phyloP scores from a whole-genome alignment of 2,797 vertebrate species.

The Steatocranus sp. region DNA sequence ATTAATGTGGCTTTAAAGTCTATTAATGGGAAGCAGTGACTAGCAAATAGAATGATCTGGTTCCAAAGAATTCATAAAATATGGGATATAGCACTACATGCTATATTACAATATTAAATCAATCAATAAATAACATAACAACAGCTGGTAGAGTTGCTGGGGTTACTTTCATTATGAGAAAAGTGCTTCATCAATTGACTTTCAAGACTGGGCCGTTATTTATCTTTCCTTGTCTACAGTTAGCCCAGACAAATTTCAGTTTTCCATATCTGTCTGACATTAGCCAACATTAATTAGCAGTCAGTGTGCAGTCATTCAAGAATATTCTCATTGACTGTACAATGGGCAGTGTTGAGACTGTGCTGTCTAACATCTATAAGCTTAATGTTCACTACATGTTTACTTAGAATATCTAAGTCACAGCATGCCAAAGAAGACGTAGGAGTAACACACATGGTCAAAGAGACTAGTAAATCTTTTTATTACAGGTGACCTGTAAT shows the following conservation, averaged over 20 bases:
- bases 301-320: neutral
- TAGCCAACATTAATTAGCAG: neutral
- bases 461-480: neutral
- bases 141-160: neutral
- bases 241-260: neutral
- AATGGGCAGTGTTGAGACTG: neutral
- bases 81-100: rapidly evolving
- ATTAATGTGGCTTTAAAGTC: neutral
- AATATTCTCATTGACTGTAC: neutral
- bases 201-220: rapidly evolving
- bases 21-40: neutral
- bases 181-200: neutral
- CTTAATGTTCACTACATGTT: neutral
- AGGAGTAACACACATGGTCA: neutral
- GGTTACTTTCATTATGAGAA: neutral
- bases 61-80: neutral
- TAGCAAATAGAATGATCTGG: neutral
- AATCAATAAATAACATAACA: neutral
- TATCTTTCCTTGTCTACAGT: neutral
- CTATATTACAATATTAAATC: neutral
- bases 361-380: neutral
- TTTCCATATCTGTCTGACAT: neutral
- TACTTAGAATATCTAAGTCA: rapidly evolving
- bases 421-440: neutral
- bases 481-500: neutral